These are phyloP conservation scores for Andrena fulva DNA, from an alignment of 2,888 invertebrate genomes.

Conservation along the genomic window DNA sequence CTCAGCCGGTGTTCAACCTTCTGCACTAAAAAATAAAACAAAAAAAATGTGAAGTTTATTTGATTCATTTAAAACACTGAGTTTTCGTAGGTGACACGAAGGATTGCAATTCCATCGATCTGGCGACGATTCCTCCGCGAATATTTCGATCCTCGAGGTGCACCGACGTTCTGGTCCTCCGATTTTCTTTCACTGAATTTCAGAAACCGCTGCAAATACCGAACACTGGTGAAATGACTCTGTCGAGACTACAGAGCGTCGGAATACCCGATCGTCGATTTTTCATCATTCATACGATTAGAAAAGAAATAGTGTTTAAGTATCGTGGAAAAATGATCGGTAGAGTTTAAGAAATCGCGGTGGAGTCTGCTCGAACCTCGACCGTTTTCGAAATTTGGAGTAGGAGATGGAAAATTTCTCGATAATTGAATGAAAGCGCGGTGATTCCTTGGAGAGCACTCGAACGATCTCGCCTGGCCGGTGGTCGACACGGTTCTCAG, in stretches of 20 bases:
- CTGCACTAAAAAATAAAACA: no score
- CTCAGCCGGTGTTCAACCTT: no score
- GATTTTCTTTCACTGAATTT: not conserved
- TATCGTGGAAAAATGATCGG: not conserved
- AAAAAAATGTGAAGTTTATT: no score
- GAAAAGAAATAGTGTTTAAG: not conserved
- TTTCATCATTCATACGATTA: not conserved
- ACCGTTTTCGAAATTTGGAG: no score
- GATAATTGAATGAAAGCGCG: not conserved
- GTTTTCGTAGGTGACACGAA: no score
- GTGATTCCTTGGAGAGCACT: not conserved
- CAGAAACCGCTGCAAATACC: no score
- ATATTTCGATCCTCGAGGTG: conserved; percentile 6
- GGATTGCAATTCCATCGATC: not conserved
- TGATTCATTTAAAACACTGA: no score
- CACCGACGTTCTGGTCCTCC: not conserved
- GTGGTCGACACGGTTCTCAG: conserved; percentile 14
- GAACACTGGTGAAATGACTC: no score
- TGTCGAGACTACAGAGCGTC: not conserved
- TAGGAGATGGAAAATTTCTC: not conserved
- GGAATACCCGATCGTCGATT: not conserved
- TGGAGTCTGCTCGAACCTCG: no score
- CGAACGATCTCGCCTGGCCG: not conserved
- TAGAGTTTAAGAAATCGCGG: not conserved
- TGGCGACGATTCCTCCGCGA: conserved; percentile 5